Evolutionary conservation across 2,797 vertebrate species (phyloP).

Genomic region (Peromyscus nudipes): DNA sequence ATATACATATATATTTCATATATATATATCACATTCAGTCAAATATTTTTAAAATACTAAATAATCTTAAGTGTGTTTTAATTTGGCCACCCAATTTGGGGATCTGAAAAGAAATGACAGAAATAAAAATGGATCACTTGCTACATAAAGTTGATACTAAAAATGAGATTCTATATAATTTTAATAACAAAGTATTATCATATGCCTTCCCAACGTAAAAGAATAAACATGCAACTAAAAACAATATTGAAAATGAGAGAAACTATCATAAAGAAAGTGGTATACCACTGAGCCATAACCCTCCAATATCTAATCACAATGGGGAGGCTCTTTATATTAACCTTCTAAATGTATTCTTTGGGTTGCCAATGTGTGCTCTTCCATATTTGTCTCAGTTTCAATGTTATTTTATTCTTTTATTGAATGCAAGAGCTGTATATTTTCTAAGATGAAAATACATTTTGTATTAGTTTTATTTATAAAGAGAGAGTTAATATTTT

Average conservation of each 20-base stretch:
- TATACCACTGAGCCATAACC: slow-evolving; percentile 40
- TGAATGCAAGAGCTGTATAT: background rate
- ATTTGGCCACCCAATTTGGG: background rate
- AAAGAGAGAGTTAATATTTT: slow-evolving; percentile 43
- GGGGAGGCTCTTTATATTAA: slow-evolving; percentile 42
- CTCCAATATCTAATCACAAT: slow-evolving; percentile 33
- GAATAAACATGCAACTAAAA: slow-evolving; percentile 30
- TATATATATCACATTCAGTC: background rate
- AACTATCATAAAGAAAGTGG: background rate
- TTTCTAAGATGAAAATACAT: slow-evolving; percentile 56
- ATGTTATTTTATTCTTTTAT: slow-evolving; percentile 21
- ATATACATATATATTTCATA: background rate
- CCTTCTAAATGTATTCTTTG: background rate
- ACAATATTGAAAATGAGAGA: background rate
- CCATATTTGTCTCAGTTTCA: slow-evolving; percentile 35
- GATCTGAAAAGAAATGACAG: background rate
- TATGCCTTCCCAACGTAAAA: background rate
- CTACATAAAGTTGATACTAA: background rate
- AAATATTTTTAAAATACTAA: slow-evolving; percentile 47
- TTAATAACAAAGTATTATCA: slow-evolving; percentile 16
- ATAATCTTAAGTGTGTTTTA: background rate
- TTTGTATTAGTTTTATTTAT: slow-evolving; percentile 39
- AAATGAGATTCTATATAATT: slow-evolving; percentile 48
- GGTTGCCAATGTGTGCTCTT: slow-evolving; percentile 43
- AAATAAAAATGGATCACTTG: slow-evolving; percentile 41